Conservation (phyloP, 2,113 vertebrate genomes). For the Gyps fulvus region DNA sequence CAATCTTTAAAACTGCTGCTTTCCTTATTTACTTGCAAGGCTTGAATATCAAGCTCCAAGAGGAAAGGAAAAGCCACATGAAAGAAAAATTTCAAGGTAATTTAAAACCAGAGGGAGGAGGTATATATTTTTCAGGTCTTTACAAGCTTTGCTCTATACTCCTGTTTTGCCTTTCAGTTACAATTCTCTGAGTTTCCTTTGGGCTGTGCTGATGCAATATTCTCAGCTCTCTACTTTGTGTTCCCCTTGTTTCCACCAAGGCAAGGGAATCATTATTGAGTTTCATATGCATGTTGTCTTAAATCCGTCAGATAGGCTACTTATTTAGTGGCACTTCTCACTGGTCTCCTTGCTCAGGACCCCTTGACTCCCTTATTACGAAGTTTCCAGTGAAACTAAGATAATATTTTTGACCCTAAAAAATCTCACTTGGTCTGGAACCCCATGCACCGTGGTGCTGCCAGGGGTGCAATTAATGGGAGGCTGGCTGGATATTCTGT, state of each 20-base stretch:
- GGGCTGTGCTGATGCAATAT: background rate
- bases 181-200: background rate
- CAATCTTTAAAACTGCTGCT: constrained; percentile 50
- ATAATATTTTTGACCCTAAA: background rate
- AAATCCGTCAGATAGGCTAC: background rate
- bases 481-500: background rate
- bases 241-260: background rate
- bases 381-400: background rate
- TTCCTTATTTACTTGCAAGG: constrained; percentile 43
- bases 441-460: background rate
- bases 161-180: background rate
- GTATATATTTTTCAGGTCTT: constrained; percentile 6
- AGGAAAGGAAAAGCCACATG: background rate
- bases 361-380: background rate
- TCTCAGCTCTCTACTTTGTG: fast-evolving
- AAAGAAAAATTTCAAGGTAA: constrained; percentile 25
- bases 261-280: background rate
- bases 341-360: background rate
- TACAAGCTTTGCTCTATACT: background rate
- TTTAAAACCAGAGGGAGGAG: constrained; percentile 26
- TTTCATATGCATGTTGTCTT: background rate
- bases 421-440: background rate
- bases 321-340: background rate
- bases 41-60: constrained; percentile 48
- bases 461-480: background rate